Evolutionary conservation across 1,140 invertebrate species (phyloP).

Genomic region (Mactra quadrangularis): DNA sequence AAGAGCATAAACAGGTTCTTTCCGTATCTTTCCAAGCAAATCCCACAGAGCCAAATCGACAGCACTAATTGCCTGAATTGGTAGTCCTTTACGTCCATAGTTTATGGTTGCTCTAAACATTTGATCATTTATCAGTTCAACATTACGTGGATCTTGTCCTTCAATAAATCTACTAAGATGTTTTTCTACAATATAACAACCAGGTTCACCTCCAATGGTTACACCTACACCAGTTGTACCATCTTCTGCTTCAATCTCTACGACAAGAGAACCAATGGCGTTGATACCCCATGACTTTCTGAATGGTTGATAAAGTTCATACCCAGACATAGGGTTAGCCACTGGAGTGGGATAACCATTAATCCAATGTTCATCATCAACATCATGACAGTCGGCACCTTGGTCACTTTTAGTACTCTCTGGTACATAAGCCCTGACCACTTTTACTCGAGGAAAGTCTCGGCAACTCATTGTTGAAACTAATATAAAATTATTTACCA

Average conservation of each 20-base stretch:
- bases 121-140: slow-evolving; percentile 80
- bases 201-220: slow-evolving; percentile 79
- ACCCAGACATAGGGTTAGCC: slow-evolving; percentile 78
- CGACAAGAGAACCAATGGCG: slow-evolving; percentile 77
- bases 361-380: slow-evolving; percentile 79
- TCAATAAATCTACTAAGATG: slow-evolving; percentile 81
- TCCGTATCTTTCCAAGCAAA: slow-evolving; percentile 75
- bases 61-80: slow-evolving; percentile 79
- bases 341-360: slow-evolving; percentile 76
- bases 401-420: slow-evolving; percentile 66
- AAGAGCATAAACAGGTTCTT: slow-evolving; percentile 78
- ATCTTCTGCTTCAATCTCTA: slow-evolving; percentile 79
- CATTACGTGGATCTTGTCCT: slow-evolving; percentile 79
- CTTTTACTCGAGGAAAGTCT: slow-evolving; percentile 72
- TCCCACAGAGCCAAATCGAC: slow-evolving; percentile 81
- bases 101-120: slow-evolving; percentile 80
- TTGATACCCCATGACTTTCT: slow-evolving; percentile 81
- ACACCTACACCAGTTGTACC: slow-evolving; percentile 78
- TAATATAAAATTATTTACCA: too few species aligned
- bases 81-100: slow-evolving; percentile 79
- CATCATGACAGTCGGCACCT: slow-evolving; percentile 80
- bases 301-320: slow-evolving; percentile 74
- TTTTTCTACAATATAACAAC: slow-evolving; percentile 79
- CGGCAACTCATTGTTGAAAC: slow-evolving; percentile 31
- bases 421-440: slow-evolving; percentile 73